phyloP scores from a whole-genome alignment of 2,113 vertebrate species.

The Shinisaurus crocodilurus region DNA sequence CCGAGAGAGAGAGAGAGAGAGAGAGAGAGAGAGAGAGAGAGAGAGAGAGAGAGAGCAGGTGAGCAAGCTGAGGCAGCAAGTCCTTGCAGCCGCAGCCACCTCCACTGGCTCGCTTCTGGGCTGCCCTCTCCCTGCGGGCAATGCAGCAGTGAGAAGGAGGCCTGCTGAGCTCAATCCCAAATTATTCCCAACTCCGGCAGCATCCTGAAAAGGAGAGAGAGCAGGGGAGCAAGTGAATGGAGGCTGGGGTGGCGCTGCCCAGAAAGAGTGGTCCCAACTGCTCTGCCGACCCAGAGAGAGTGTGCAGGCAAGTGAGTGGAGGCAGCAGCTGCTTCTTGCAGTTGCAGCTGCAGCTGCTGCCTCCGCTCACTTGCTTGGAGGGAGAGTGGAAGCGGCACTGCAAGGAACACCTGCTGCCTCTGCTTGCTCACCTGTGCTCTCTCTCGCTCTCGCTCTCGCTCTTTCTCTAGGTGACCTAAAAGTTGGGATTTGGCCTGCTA shows the following conservation, averaged over 20 bases:
- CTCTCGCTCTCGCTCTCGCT: conserved; percentile 38
- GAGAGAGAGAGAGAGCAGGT: neutral
- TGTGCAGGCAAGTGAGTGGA: neutral
- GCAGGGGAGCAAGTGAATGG: neutral
- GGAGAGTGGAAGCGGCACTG: neutral
- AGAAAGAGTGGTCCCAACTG: neutral
- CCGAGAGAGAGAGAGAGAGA: conserved; percentile 12
- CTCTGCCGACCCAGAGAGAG: neutral
- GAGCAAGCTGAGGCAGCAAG: rapidly evolving
- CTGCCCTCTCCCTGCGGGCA: neutral
- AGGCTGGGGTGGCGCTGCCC: neutral
- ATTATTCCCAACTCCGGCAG: neutral
- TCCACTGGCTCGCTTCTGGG: neutral
- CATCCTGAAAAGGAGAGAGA: neutral
- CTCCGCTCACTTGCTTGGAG: neutral
- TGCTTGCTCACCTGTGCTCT: neutral
- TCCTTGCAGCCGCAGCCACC: neutral
- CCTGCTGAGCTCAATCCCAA: neutral
- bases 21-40: too few relatives aligned
- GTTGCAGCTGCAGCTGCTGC: neutral
- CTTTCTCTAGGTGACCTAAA: neutral
- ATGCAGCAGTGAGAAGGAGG: neutral
- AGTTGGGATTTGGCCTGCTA: neutral
- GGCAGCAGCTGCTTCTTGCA: neutral
- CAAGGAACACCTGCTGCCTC: neutral